A percentile compares a stretch with the other conserved stretches of the same genome.
Evolutionary conservation across 2,113 vertebrate species (phyloP).

Genomic region (Zapornia atra): DNA sequence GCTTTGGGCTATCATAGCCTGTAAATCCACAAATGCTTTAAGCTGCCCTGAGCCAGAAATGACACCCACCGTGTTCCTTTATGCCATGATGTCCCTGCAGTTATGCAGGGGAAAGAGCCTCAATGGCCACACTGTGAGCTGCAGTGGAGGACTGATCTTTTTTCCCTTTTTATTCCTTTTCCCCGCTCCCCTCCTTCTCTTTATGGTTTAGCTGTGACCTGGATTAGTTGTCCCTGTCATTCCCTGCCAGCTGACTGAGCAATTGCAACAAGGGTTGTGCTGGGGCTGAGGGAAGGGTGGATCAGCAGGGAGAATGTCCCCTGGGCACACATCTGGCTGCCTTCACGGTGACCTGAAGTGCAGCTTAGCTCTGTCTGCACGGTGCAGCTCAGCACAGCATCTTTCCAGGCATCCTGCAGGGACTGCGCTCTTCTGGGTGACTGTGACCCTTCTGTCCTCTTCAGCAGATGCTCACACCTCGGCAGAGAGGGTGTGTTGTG

Average conservation of each 20-base stretch:
- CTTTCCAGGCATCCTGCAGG: neutral
- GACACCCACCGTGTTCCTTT: neutral
- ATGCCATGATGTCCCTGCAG: neutral
- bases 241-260: neutral
- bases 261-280: neutral
- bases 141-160: accelerated
- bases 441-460: neutral
- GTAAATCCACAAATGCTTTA: slow-evolving; percentile 28
- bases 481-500: neutral
- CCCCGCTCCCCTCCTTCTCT: neutral
- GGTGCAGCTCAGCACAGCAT: neutral
- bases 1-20: neutral
- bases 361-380: neutral
- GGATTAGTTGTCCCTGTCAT: neutral
- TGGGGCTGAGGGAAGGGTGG: accelerated
- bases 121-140: neutral
- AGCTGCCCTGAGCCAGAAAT: neutral
- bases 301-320: accelerated
- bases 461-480: neutral
- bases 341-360: neutral
- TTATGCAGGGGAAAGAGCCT: neutral
- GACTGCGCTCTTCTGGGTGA: neutral
- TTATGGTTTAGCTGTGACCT: neutral
- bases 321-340: neutral
- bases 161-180: neutral